Conservation (phyloP, 2,888 invertebrate genomes). For the Dicyrtomina minuta region DNA sequence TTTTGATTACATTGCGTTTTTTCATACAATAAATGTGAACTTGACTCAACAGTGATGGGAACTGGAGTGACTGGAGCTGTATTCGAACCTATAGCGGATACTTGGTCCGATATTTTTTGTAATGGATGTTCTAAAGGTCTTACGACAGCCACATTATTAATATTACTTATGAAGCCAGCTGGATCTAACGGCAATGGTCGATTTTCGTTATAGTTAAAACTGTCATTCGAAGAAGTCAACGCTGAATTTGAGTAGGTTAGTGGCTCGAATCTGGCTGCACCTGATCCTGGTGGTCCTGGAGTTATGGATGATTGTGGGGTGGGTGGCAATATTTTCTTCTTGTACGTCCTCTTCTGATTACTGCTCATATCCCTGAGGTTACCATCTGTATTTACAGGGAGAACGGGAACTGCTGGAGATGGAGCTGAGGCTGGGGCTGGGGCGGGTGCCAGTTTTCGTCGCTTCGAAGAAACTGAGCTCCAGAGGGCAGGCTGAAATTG, state of each 20-base stretch:
- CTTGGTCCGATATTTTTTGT: slow-evolving; percentile 48
- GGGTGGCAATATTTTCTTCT: too few species aligned
- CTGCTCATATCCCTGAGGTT: not conserved
- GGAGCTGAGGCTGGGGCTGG: not conserved
- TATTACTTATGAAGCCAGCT: not conserved
- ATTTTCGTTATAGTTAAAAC: too few species aligned
- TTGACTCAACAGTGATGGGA: too few species aligned
- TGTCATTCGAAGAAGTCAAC: not conserved
- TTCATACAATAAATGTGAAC: too few species aligned
- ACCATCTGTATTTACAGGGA: not conserved
- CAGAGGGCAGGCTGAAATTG: slow-evolving; percentile 1
- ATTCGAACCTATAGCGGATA: slow-evolving; percentile 4
- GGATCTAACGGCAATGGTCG: too few species aligned
- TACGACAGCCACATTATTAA: slow-evolving; percentile 44
- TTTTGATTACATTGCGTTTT: too few species aligned
- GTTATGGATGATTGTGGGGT: not conserved
- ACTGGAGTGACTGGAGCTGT: too few species aligned
- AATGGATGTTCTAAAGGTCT: slow-evolving; percentile 51
- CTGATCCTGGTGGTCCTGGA: not conserved
- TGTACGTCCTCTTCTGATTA: too few species aligned
- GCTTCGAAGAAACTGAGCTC: not conserved
- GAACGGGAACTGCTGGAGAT: not conserved
- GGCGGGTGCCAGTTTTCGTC: not conserved
- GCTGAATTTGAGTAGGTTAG: not conserved
- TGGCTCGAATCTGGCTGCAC: not conserved